Percentiles rank a stretch among this genome's conserved stretches.
phyloP scores from a whole-genome alignment of 2,113 vertebrate genomes.

The Xiphophorus hellerii region DNA sequence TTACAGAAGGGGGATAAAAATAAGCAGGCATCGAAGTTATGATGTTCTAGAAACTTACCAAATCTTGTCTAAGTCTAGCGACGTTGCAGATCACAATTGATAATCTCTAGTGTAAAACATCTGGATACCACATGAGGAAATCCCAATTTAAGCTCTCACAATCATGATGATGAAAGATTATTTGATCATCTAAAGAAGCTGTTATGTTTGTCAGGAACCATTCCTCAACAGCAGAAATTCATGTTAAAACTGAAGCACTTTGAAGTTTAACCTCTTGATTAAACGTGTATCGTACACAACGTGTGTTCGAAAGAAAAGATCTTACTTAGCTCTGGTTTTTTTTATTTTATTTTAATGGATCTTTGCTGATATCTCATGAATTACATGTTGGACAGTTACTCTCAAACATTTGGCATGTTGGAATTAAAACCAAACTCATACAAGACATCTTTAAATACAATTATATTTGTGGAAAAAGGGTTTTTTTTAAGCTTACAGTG shows the following conservation, averaged over 20 bases:
- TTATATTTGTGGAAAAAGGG: too few species aligned
- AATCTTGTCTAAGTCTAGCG: not conserved
- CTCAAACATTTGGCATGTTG: too few species aligned
- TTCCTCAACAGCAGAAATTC: not conserved
- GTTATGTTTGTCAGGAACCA: not conserved
- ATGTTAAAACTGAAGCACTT: not conserved
- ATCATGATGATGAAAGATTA: not conserved
- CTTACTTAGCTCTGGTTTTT: too few species aligned
- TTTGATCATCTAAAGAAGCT: not conserved
- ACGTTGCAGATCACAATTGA: not conserved
- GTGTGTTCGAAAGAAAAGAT: too few species aligned
- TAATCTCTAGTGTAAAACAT: not conserved
- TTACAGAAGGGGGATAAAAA: not conserved
- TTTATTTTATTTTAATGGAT: too few species aligned
- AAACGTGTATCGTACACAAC: too few species aligned
- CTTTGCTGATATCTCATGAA: too few species aligned
- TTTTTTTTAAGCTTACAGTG: too few species aligned
- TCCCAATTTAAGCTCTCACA: not conserved
- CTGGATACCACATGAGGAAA: not conserved
- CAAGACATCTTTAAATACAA: too few species aligned
- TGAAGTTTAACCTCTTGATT: not conserved
- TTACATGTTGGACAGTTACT: too few species aligned
- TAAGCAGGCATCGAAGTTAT: not conserved
- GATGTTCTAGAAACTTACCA: not conserved
- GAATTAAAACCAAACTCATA: too few species aligned